phyloP scores from a whole-genome alignment of 2,888 invertebrate species.

The Diaphora mendica region DNA sequence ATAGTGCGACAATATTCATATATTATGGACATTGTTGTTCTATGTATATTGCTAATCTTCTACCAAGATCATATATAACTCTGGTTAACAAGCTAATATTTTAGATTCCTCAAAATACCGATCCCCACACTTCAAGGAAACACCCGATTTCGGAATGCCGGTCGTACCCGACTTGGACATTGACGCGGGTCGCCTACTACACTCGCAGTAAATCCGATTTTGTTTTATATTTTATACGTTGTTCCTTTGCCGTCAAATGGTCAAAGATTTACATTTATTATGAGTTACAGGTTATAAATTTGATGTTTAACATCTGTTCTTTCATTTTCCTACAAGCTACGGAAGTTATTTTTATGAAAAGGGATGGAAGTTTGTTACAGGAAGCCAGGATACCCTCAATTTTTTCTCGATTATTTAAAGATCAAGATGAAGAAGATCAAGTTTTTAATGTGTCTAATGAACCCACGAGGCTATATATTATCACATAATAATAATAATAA shows the following conservation, averaged over 20 bases:
- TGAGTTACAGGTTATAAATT: not conserved
- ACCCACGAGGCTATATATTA: no score
- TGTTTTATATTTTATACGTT: conserved; percentile 53
- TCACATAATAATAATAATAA: no score
- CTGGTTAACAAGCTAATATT: conserved; percentile 9
- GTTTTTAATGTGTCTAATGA: not conserved
- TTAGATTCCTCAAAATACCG: conserved; percentile 34
- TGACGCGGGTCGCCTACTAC: conserved; percentile 47
- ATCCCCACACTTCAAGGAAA: conserved; percentile 38
- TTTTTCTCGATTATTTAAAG: not conserved
- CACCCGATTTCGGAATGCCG: conserved; percentile 39
- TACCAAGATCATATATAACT: not conserved
- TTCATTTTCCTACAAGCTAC: not conserved
- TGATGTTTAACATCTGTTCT: not conserved
- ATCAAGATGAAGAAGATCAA: not conserved
- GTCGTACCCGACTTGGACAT: conserved; percentile 38
- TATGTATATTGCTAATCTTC: not conserved
- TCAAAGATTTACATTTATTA: conserved; percentile 2
- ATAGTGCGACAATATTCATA: no score
- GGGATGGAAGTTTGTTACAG: not conserved
- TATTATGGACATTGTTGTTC: no score
- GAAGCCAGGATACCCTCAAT: no score
- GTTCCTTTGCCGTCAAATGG: conserved; percentile 43
- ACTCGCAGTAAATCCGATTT: conserved; percentile 56
- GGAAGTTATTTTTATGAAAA: not conserved